These are phyloP conservation scores for Crotalus tigris DNA, from an alignment of 2,113 vertebrate species.

Conservation along the genomic window DNA sequence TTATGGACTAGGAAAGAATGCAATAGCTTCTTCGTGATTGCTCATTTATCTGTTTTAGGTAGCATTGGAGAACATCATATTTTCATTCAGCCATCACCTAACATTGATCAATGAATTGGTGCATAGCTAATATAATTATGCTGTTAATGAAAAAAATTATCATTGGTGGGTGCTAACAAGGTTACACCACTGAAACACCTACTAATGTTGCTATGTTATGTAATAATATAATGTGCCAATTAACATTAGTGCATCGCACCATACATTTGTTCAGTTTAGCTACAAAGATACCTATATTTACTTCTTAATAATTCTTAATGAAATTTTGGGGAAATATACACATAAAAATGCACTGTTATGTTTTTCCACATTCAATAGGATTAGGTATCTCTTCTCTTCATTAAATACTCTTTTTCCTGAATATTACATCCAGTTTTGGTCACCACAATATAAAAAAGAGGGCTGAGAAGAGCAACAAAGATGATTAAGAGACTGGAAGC, in stretches of 20 bases:
- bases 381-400: too few species aligned
- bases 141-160: background rate
- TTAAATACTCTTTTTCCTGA: too few species aligned
- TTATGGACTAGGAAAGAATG: background rate
- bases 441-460: too few species aligned
- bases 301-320: background rate
- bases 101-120: background rate
- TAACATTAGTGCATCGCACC: background rate
- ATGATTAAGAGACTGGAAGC: too few species aligned
- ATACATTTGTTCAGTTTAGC: background rate
- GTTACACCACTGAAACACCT: background rate
- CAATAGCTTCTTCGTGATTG: background rate
- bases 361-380: too few species aligned
- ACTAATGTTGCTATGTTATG: background rate
- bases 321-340: background rate
- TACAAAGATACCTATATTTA: background rate
- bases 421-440: too few species aligned
- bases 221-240: background rate
- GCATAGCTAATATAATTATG: background rate
- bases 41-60: background rate
- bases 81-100: background rate
- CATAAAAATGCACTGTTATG: background rate
- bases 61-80: background rate
- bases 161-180: too few species aligned
- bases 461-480: too few species aligned